Conservation (phyloP, 2,888 invertebrate species). For the Hemaris fuciformis region DNA sequence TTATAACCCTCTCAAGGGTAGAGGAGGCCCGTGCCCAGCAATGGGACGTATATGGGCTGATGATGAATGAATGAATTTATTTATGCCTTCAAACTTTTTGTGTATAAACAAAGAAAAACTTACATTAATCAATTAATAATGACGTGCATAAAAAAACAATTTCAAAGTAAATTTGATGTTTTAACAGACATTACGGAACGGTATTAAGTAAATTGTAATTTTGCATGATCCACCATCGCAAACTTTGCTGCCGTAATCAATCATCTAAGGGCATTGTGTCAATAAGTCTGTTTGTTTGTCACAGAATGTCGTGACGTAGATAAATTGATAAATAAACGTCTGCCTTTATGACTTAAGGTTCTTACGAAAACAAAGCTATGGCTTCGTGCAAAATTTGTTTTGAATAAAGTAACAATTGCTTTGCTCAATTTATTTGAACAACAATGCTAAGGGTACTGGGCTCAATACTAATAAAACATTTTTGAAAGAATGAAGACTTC, state of each 20-base stretch:
- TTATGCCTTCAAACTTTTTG: no score
- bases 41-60: no score
- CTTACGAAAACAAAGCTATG: constrained; percentile 30
- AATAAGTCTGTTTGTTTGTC: constrained; percentile 33
- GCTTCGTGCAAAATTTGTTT: background rate
- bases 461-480: no score
- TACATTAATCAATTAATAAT: background rate
- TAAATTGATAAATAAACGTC: constrained; percentile 37
- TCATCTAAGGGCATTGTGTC: constrained; percentile 38
- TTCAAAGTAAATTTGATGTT: background rate
- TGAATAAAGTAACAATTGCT: background rate
- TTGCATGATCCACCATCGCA: constrained; percentile 24
- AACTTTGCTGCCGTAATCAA: constrained; percentile 25
- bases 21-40: no score
- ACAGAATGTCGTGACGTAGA: constrained; percentile 34
- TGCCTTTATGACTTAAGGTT: constrained; percentile 21
- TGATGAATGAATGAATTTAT: no score
- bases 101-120: background rate
- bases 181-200: background rate
- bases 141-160: background rate
- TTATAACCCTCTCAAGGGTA: no score
- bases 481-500: no score
- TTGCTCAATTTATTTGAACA: background rate
- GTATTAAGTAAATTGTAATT: constrained; percentile 30
- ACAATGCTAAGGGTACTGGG: background rate